Percentiles rank a stretch among this genome's conserved stretches.
Evolutionary conservation across 1,140 invertebrate species (phyloP).

Genomic region (Lepidurus packardi): DNA sequence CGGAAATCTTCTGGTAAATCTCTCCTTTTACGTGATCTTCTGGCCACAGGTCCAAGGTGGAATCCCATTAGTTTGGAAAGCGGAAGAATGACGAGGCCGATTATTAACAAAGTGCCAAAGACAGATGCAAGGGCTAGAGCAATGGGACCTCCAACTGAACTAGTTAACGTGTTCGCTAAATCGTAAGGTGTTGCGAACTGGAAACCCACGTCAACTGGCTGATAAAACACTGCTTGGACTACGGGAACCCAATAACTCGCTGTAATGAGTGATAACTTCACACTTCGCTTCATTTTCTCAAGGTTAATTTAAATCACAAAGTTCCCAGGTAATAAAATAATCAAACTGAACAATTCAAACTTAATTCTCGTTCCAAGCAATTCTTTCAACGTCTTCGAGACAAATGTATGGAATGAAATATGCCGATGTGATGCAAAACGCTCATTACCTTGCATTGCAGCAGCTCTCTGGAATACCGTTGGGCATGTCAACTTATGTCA

Average conservation of each 20-base stretch:
- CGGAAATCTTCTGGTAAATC: not conserved
- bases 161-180: conserved; percentile 27
- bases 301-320: not conserved
- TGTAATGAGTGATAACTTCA: not conserved
- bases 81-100: conserved; percentile 25
- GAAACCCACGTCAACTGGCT: conserved; percentile 32
- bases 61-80: conserved; percentile 24
- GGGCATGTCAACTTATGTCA: not conserved
- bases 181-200: conserved; percentile 32
- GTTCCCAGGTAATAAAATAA: not conserved
- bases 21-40: not conserved
- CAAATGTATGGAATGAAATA: not conserved
- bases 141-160: conserved; percentile 29
- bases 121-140: conserved; percentile 25
- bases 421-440: not conserved
- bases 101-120: conserved; percentile 22
- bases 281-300: not conserved
- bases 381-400: not conserved
- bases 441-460: no score
- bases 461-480: not conserved
- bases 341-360: not conserved
- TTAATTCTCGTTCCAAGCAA: not conserved
- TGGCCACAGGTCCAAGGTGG: not conserved
- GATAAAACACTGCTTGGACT: not conserved
- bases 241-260: not conserved